Evolutionary conservation across 2,113 vertebrate genomes (phyloP).

Genomic region (Dromaius novaehollandiae): DNA sequence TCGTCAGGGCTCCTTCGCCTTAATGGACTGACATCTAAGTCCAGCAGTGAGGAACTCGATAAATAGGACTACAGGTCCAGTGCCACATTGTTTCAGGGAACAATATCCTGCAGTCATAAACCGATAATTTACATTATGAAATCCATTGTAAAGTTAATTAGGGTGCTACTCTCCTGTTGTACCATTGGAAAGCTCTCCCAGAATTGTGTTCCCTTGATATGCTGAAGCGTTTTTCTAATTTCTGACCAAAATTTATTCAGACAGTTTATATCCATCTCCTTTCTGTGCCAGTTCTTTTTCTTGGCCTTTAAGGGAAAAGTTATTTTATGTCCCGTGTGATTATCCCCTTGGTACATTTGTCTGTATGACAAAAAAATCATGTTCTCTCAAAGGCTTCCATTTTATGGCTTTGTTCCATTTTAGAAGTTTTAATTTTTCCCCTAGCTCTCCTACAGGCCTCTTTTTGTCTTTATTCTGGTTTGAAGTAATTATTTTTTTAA

Average conservation of each 20-base stretch:
- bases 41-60: fast-evolving
- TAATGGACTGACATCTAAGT: background rate
- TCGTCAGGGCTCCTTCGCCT: background rate
- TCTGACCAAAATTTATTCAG: background rate
- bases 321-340: background rate
- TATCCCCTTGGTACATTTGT: background rate
- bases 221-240: background rate
- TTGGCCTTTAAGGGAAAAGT: background rate
- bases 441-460: fast-evolving
- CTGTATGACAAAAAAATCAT: background rate
- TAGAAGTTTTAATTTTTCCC: background rate
- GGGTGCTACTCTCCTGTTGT: background rate
- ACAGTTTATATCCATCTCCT: background rate
- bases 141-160: background rate
- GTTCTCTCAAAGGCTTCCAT: background rate
- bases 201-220: background rate
- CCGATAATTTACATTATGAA: background rate
- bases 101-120: background rate
- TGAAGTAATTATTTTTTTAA: background rate
- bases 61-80: background rate
- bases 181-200: background rate
- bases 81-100: background rate
- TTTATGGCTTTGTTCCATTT: background rate
- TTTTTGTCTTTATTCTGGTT: background rate
- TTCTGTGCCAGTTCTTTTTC: background rate